A percentile compares a stretch with the other conserved stretches of the same genome.
Evolutionary conservation across 2,888 invertebrate genomes (phyloP).

Genomic region (Podabrus alpinus): DNA sequence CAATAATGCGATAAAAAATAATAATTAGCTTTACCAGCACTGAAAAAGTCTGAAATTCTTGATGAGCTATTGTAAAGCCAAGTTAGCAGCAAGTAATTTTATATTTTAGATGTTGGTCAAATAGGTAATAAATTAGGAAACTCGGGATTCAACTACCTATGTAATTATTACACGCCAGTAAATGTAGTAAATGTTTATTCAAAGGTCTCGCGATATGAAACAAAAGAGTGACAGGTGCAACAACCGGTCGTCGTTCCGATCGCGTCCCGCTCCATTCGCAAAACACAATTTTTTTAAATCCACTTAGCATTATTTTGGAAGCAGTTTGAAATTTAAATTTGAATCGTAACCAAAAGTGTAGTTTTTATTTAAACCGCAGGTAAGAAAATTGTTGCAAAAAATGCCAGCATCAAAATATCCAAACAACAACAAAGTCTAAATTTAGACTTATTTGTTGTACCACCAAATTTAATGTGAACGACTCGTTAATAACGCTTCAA

Average conservation of each 20-base stretch:
- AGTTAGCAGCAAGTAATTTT: not conserved
- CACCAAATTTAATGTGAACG: not conserved
- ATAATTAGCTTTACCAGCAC: not conserved
- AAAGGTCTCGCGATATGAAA: slow-evolving; percentile 52
- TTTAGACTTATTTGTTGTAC: not conserved
- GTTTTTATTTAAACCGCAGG: slow-evolving; percentile 6
- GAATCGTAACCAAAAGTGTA: slow-evolving; percentile 9
- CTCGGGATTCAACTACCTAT: slow-evolving; percentile 48
- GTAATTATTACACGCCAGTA: slow-evolving; percentile 53
- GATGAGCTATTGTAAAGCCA: not conserved
- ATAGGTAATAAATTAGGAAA: slow-evolving; percentile 40
- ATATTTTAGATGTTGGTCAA: slow-evolving; percentile 10
- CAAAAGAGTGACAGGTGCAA: slow-evolving; percentile 55
- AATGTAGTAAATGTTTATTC: slow-evolving; percentile 50
- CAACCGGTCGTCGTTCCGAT: slow-evolving; percentile 51
- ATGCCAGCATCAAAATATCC: not conserved
- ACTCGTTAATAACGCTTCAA: not conserved
- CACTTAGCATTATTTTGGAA: slow-evolving; percentile 3
- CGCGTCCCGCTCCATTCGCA: slow-evolving; percentile 14
- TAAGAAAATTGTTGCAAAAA: not conserved
- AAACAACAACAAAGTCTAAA: not conserved
- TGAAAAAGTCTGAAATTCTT: too few species aligned
- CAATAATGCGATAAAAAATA: not conserved
- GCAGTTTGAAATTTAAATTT: slow-evolving; percentile 7
- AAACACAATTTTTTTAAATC: slow-evolving; percentile 7